These are phyloP conservation scores for Allacma fusca DNA, from an alignment of 2,888 invertebrate genomes.

Conservation along the genomic window DNA sequence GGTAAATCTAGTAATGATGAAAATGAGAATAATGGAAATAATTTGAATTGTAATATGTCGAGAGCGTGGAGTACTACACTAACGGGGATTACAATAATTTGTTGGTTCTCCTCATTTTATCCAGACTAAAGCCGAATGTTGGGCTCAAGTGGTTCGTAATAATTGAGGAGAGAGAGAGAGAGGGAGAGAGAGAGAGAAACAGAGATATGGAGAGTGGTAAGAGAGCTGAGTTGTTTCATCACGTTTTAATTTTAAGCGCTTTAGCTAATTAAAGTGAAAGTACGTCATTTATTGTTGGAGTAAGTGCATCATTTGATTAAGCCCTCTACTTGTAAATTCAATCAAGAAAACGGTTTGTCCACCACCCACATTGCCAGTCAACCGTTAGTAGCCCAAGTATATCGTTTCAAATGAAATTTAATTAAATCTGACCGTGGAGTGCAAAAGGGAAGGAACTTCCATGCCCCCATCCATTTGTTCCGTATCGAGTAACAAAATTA, in stretches of 20 bases:
- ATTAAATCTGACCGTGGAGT: conserved; percentile 21
- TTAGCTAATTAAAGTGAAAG: conserved; percentile 17
- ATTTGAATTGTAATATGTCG: too few species aligned
- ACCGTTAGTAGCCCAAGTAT: neutral
- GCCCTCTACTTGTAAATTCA: neutral
- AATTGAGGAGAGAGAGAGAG: neutral
- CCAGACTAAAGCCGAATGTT: too few species aligned
- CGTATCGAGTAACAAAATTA: neutral
- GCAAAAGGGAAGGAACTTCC: neutral
- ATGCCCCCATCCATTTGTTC: neutral
- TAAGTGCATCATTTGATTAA: conserved; percentile 20
- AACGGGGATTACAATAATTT: neutral
- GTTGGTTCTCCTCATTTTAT: neutral
- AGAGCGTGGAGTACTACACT: neutral
- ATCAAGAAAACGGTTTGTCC: conserved; percentile 13
- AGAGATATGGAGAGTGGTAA: neutral
- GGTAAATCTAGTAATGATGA: too few species aligned
- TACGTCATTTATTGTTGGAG: conserved; percentile 25
- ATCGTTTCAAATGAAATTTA: conserved; percentile 8
- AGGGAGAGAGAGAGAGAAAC: neutral
- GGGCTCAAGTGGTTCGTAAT: too few species aligned
- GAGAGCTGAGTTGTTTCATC: conserved; percentile 11
- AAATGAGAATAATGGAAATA: too few species aligned
- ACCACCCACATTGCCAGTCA: conserved; percentile 19
- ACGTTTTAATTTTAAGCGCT: conserved; percentile 9